phyloP scores from a whole-genome alignment of 2,888 invertebrate genomes.

The Sialis lutaria region DNA sequence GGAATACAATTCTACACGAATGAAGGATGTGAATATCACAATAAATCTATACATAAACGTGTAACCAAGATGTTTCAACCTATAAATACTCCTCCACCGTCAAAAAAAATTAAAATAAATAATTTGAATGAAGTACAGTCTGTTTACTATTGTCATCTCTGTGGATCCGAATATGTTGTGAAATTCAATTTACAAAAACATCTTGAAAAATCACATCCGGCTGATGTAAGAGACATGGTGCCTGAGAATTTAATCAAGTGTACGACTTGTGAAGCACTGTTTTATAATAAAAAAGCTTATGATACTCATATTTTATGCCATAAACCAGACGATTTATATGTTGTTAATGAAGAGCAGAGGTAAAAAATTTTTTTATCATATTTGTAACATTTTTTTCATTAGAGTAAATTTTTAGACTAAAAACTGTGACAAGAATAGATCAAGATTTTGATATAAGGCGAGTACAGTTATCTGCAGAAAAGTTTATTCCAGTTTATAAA shows the following conservation, averaged over 20 bases:
- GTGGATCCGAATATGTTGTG: conserved; percentile 47
- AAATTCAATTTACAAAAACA: conserved; percentile 49
- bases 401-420: conserved; percentile 16
- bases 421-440: conserved; percentile 29
- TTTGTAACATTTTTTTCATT: no score
- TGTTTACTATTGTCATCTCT: conserved; percentile 36
- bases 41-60: conserved; percentile 28
- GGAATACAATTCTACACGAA: conserved; percentile 34
- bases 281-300: conserved; percentile 45
- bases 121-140: conserved; percentile 32
- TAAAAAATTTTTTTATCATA: conserved; percentile 8
- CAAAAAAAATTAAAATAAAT: conserved; percentile 32
- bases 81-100: conserved; percentile 30
- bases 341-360: conserved; percentile 35
- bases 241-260: conserved; percentile 39
- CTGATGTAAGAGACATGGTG: conserved; percentile 29
- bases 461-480: conserved; percentile 15
- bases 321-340: conserved; percentile 39
- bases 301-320: conserved; percentile 44
- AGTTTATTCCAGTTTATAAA: conserved; percentile 8
- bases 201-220: conserved; percentile 30
- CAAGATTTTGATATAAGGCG: conserved; percentile 33
- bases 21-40: conserved; percentile 40
- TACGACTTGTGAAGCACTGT: conserved; percentile 44
- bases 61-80: conserved; percentile 27